phyloP scores from a whole-genome alignment of 2,797 vertebrate genomes.

The Myotis myotis region DNA sequence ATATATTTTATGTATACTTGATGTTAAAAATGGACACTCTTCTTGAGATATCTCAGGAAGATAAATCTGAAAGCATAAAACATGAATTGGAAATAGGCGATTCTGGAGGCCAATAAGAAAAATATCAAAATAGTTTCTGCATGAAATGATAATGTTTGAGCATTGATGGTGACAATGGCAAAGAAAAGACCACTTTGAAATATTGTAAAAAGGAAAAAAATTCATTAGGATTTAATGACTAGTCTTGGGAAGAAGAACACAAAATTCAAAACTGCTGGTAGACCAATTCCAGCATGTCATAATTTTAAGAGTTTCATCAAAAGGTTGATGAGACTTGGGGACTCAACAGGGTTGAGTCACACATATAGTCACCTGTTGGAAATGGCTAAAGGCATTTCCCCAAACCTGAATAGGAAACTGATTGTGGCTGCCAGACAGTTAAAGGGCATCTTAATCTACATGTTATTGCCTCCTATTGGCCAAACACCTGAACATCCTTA shows the following conservation, averaged over 20 bases:
- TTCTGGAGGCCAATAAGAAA: background rate
- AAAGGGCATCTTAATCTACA: too few relatives aligned
- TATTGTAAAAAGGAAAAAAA: background rate
- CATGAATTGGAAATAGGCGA: background rate
- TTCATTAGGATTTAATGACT: background rate
- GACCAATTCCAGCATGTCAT: too few relatives aligned
- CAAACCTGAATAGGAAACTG: too few relatives aligned
- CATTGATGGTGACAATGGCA: background rate
- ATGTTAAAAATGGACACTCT: background rate
- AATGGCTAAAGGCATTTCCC: too few relatives aligned
- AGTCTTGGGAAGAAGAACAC: background rate
- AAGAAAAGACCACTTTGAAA: background rate
- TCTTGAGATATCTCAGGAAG: background rate
- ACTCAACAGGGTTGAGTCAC: too few relatives aligned
- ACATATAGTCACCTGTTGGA: too few relatives aligned
- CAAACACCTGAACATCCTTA: too few relatives aligned
- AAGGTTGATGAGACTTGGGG: too few relatives aligned
- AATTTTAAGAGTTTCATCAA: too few relatives aligned
- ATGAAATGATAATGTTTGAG: constrained; percentile 14
- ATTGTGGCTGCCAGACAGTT: too few relatives aligned
- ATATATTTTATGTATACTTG: background rate
- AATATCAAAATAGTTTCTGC: background rate
- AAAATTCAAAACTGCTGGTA: background rate
- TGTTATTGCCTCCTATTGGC: too few relatives aligned
- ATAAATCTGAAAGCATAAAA: background rate